phyloP scores from a whole-genome alignment of 2,888 invertebrate species.

The Salpingus planirostris region DNA sequence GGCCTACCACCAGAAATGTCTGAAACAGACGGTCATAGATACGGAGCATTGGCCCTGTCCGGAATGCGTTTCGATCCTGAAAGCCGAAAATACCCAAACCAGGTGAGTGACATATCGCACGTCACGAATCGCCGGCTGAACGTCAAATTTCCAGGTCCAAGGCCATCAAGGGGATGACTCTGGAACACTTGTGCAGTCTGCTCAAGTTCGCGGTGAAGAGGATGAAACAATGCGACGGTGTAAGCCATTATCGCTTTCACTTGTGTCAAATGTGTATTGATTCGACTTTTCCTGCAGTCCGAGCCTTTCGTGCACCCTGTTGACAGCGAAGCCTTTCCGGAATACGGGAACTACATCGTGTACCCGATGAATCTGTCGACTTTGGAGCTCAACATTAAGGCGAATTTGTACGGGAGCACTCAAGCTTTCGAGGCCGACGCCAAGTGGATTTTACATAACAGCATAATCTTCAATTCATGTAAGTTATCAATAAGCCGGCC shows the following conservation, averaged over 20 bases:
- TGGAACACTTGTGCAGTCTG: slow-evolving; percentile 68
- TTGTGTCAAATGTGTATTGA: neutral
- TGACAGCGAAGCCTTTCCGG: slow-evolving; percentile 58
- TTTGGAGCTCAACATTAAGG: slow-evolving; percentile 67
- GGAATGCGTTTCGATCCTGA: slow-evolving; percentile 68
- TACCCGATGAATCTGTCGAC: slow-evolving; percentile 78
- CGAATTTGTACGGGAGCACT: slow-evolving; percentile 72
- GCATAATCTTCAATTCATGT: slow-evolving; percentile 81
- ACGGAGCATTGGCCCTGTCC: slow-evolving; percentile 73
- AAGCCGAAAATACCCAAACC: slow-evolving; percentile 62
- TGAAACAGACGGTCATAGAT: slow-evolving; percentile 44
- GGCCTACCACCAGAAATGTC: slow-evolving; percentile 75
- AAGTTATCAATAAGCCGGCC: slow-evolving; percentile 2
- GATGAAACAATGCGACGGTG: slow-evolving; percentile 74
- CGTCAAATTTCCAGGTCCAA: slow-evolving; percentile 34
- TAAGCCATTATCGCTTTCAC: too few species aligned
- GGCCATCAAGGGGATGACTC: slow-evolving; percentile 61
- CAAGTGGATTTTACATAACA: slow-evolving; percentile 92
- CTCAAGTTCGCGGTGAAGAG: slow-evolving; percentile 70
- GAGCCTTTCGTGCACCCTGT: slow-evolving; percentile 74
- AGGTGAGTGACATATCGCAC: slow-evolving; percentile 44
- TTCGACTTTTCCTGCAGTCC: slow-evolving; percentile 47
- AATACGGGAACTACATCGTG: slow-evolving; percentile 73
- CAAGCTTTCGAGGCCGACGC: slow-evolving; percentile 84
- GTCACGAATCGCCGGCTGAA: slow-evolving; percentile 2